Base-by-base conservation (phyloP, 1,140 invertebrate genomes). In the Papilio helenus region DNA sequence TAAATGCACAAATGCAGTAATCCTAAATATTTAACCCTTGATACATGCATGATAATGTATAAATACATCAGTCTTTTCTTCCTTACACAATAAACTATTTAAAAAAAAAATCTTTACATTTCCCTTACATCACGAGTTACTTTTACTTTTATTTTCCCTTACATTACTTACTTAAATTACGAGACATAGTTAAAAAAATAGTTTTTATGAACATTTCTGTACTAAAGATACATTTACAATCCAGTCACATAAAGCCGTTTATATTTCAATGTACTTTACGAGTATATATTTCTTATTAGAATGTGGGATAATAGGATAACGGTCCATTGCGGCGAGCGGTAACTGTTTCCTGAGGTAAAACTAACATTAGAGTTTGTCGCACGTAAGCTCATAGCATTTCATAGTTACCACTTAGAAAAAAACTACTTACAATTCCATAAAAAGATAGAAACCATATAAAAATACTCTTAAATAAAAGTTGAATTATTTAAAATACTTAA, bases 351-450 rank as follows among this genome's bases (percentile, higher is more conserved):
- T 16, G n/a, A 42, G 76, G 55, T 65, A 65, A 77, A 26, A 65
- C 55, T 44, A 65, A 26, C 76, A 77, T 77, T 77, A 77, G 58
- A 58, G 76, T 77, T 77, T 65, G 76, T 77, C 42, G 55, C 76
- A 77, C 76, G 76, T 77, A 77, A 77, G 58, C 76, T 44, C 55
- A 39, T 77, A 20, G n/a, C 16, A 39, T 77, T 77, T 77, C 55
- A 77, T 77, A 77, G 74, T 77, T 65, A 10, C 55, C 74, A 58
- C 74, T 77, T 39, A 58, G 29, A 76, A 76, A 39, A n/a, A 76
- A 61, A 61, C 44, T 49, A 44, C 72, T 46, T 4, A 14, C 72
- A 46, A 49, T 73, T 46, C 10, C 23, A 23, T 61, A 26, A 61
- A 23, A 9, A 2, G 26, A 68, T 29, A 29, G 26, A 0, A 68